A percentile compares a stretch with the other conserved stretches of the same genome.
Conservation (phyloP, 2,113 vertebrate species). For the Mastomys natalensis region DNA sequence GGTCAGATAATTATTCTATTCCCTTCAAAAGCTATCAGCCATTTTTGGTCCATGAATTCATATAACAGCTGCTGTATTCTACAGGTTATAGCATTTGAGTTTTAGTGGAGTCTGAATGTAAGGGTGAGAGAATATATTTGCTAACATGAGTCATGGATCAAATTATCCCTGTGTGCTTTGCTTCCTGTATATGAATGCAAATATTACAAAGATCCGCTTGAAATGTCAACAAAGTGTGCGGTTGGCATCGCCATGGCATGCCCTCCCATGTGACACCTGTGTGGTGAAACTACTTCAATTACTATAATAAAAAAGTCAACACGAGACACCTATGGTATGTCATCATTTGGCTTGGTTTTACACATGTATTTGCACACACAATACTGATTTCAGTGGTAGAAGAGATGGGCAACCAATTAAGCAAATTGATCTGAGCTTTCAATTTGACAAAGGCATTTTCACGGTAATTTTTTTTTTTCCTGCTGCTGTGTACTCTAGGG, state of each 20-base stretch:
- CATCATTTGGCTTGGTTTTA: slow-evolving; percentile 68
- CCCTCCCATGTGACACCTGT: slow-evolving; percentile 67
- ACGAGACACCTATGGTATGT: slow-evolving; percentile 72
- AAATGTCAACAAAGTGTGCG: slow-evolving; percentile 73
- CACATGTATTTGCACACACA: not conserved
- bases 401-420: slow-evolving; percentile 65
- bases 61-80: slow-evolving; percentile 14
- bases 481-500: not conserved
- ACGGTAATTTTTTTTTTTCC: slow-evolving; percentile 45
- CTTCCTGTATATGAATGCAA: slow-evolving; percentile 74
- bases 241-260: slow-evolving; percentile 68
- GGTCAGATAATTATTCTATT: not conserved
- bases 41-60: slow-evolving; percentile 25
- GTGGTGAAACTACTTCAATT: slow-evolving; percentile 77
- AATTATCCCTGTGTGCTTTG: slow-evolving; percentile 36
- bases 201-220: slow-evolving; percentile 77
- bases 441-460: slow-evolving; percentile 73
- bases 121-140: slow-evolving; percentile 68
- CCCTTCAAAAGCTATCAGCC: slow-evolving; percentile 40
- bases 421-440: slow-evolving; percentile 57
- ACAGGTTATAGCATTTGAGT: not conserved
- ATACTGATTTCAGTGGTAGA: not conserved
- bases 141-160: slow-evolving; percentile 61
- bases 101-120: slow-evolving; percentile 18
- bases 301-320: slow-evolving; percentile 76